Evolutionary conservation across 2,888 invertebrate genomes (phyloP).

Genomic region (Tigriopus californicus): DNA sequence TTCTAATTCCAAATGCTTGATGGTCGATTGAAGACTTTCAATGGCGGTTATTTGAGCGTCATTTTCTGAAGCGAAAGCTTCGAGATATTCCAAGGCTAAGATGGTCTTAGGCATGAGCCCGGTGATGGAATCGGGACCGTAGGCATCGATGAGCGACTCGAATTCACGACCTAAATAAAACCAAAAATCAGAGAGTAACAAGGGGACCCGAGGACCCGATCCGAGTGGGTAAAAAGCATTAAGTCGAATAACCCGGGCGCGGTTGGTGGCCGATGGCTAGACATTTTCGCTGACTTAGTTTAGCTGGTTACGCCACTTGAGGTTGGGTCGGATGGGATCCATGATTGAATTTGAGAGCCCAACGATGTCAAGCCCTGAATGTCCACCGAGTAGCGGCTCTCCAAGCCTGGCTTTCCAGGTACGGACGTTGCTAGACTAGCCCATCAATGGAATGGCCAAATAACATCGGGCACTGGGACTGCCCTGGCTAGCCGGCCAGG

Average conservation of each 20-base stretch:
- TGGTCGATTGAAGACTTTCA: conserved; percentile 7
- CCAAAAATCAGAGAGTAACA: background rate
- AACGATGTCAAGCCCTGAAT: too few species aligned
- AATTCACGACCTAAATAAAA: background rate
- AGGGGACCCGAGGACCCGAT: background rate
- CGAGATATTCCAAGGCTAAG: conserved; percentile 9
- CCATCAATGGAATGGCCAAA: too few species aligned
- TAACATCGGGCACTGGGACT: too few species aligned
- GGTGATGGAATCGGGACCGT: background rate
- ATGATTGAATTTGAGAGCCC: too few species aligned
- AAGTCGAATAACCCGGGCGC: background rate
- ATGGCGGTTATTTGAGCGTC: background rate
- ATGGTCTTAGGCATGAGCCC: conserved; percentile 6
- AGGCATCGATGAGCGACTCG: background rate
- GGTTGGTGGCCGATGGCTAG: background rate
- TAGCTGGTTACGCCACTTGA: background rate
- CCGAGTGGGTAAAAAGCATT: background rate
- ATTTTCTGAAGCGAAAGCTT: background rate
- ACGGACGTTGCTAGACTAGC: too few species aligned
- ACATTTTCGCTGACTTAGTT: background rate
- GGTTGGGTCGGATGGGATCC: too few species aligned
- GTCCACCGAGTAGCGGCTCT: too few species aligned
- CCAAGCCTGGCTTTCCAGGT: too few species aligned
- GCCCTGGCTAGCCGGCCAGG: too few species aligned
- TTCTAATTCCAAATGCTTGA: conserved; percentile 6